phyloP scores from a whole-genome alignment of 2,113 vertebrate species.

The Sinocyclocheilus rhinocerous region DNA sequence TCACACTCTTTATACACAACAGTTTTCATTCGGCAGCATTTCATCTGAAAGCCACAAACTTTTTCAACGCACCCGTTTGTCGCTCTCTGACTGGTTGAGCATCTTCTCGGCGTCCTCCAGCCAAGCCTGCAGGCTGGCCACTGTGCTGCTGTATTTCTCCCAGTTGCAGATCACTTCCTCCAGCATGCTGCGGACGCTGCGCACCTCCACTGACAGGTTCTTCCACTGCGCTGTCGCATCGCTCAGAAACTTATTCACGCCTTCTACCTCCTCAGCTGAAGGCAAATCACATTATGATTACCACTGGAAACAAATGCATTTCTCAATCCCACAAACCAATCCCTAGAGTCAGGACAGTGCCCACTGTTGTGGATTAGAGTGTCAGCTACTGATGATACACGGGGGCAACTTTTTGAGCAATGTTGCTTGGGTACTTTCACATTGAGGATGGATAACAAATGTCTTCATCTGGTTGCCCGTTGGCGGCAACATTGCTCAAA shows the following conservation, averaged over 20 bases:
- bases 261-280: constrained; percentile 91
- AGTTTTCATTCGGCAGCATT: neutral
- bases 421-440: too few species aligned
- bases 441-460: too few species aligned
- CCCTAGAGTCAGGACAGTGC: neutral
- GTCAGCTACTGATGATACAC: too few species aligned
- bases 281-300: neutral
- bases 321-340: neutral
- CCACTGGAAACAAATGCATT: neutral
- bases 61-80: constrained; percentile 81
- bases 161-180: constrained; percentile 96
- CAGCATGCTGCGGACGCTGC: constrained; percentile 96
- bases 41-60: neutral
- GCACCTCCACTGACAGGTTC: constrained; percentile 91
- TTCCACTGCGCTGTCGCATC: constrained; percentile 93
- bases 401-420: too few species aligned
- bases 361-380: neutral
- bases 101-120: constrained; percentile 95
- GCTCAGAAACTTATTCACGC: constrained; percentile 88
- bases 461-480: too few species aligned
- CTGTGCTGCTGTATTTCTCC: constrained; percentile 91
- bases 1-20: constrained; percentile 72
- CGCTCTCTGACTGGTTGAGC: constrained; percentile 87
- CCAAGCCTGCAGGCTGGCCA: constrained; percentile 92
- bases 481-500: too few species aligned